Percentiles rank a stretch among this genome's conserved stretches.
Evolutionary conservation across 2,888 invertebrate species (phyloP).

Genomic region (Cheilosia soror): DNA sequence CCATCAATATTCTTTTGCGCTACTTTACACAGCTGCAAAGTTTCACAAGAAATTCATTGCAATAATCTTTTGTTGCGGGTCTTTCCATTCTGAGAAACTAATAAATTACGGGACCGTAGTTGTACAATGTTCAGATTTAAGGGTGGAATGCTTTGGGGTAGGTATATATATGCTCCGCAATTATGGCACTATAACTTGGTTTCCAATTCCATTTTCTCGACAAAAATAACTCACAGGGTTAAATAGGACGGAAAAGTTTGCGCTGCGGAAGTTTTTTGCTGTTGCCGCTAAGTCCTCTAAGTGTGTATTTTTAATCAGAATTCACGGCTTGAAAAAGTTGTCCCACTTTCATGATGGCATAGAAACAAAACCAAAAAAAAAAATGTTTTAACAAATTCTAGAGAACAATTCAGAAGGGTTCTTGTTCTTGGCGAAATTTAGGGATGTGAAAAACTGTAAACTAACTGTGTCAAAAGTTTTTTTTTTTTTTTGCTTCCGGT

Average conservation of each 20-base stretch:
- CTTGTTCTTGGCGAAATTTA: neutral
- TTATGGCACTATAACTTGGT: conserved; percentile 47
- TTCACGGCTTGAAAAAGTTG: conserved; percentile 21
- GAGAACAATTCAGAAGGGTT: neutral
- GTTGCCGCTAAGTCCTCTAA: neutral
- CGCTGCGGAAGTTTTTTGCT: neutral
- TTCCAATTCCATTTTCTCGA: conserved; percentile 43
- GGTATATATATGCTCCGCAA: conserved; percentile 10
- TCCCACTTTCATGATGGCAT: neutral
- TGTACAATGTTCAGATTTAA: conserved; percentile 18
- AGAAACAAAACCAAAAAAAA: neutral
- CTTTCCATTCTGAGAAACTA: conserved; percentile 36
- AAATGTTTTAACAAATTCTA: conserved; percentile 3
- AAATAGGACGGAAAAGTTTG: conserved; percentile 55
- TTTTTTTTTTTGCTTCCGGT: neutral
- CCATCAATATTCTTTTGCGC: conserved; percentile 37
- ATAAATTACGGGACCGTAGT: conserved; percentile 46
- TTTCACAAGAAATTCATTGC: conserved; percentile 63
- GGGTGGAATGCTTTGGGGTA: neutral
- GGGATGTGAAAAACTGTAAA: neutral
- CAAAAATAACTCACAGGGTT: conserved; percentile 50
- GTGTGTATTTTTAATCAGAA: conserved; percentile 49
- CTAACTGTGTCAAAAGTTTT: neutral
- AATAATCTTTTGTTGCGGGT: conserved; percentile 62
- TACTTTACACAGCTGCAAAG: conserved; percentile 44